These are phyloP conservation scores for Pseudomugil tenellus DNA, from an alignment of 2,797 vertebrate genomes.

Conservation along the genomic window DNA sequence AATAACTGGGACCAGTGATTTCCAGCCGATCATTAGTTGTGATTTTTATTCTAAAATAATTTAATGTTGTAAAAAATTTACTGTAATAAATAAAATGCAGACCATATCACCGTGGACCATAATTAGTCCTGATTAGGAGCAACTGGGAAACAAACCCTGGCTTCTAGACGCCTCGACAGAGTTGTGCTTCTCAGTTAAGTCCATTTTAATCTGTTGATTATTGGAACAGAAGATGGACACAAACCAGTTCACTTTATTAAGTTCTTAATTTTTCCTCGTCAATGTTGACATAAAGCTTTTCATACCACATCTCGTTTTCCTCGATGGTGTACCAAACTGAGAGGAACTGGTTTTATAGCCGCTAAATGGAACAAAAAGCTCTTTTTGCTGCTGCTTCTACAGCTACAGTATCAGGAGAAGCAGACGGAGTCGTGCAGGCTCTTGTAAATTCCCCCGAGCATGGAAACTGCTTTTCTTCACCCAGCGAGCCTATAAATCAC, in stretches of 20 bases:
- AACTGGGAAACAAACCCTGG: too few relatives aligned
- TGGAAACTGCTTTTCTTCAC: slow-evolving; percentile 62
- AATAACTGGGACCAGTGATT: too few relatives aligned
- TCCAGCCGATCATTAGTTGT: too few relatives aligned
- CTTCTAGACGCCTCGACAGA: too few relatives aligned
- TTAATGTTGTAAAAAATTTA: too few relatives aligned
- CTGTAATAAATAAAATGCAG: too few relatives aligned
- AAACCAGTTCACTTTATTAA: slow-evolving; percentile 10
- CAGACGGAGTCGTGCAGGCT: slow-evolving; percentile 31
- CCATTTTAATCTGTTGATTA: too few relatives aligned
- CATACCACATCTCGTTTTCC: too few relatives aligned
- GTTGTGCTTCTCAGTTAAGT: not conserved
- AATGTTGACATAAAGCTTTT: slow-evolving; percentile 15
- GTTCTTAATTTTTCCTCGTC: slow-evolving; percentile 12
- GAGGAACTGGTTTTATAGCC: slow-evolving; percentile 45
- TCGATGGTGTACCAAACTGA: too few relatives aligned
- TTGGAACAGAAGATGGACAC: not conserved
- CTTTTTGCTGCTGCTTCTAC: slow-evolving; percentile 49
- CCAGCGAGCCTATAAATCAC: slow-evolving; percentile 53
- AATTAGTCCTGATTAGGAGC: too few relatives aligned
- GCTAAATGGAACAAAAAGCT: slow-evolving; percentile 52
- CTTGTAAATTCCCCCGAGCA: slow-evolving; percentile 42
- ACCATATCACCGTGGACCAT: too few relatives aligned
- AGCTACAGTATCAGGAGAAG: slow-evolving; percentile 31
- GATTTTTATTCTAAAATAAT: too few relatives aligned